phyloP scores from a whole-genome alignment of 2,888 invertebrate species.

The Autographa pulchrina region DNA sequence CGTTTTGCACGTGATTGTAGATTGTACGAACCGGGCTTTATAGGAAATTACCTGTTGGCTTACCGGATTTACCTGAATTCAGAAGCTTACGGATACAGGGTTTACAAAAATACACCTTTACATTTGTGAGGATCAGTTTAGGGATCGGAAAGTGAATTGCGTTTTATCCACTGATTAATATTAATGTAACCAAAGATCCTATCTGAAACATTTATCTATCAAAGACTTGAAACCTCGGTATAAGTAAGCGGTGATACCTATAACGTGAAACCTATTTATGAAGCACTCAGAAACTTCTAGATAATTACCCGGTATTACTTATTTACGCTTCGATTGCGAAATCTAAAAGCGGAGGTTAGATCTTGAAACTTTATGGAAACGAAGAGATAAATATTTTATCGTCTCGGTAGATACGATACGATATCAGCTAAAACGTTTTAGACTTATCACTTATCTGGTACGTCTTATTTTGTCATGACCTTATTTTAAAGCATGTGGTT shows the following conservation, averaged over 20 bases:
- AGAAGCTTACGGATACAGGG: constrained; percentile 19
- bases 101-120: constrained; percentile 11
- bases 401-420: constrained; percentile 7
- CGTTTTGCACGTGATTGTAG: constrained; percentile 68
- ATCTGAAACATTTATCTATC: not conserved
- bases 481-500: constrained; percentile 4
- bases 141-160: not conserved
- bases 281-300: constrained; percentile 16
- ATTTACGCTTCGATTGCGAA: constrained; percentile 36
- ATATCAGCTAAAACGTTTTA: constrained; percentile 19
- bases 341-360: constrained; percentile 10
- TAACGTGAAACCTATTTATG: not conserved
- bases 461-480: constrained; percentile 7
- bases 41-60: constrained; percentile 56
- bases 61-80: constrained; percentile 31
- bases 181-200: constrained; percentile 1
- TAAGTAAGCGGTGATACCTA: not conserved
- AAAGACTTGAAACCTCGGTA: not conserved
- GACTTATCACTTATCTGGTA: constrained; percentile 16
- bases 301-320: constrained; percentile 26
- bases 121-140: not conserved
- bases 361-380: constrained; percentile 32
- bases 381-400: constrained; percentile 43
- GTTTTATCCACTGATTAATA: not conserved
- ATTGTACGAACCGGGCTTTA: constrained; percentile 53